Conservation (phyloP, 2,888 invertebrate genomes). For the Leucophenga montana region DNA sequence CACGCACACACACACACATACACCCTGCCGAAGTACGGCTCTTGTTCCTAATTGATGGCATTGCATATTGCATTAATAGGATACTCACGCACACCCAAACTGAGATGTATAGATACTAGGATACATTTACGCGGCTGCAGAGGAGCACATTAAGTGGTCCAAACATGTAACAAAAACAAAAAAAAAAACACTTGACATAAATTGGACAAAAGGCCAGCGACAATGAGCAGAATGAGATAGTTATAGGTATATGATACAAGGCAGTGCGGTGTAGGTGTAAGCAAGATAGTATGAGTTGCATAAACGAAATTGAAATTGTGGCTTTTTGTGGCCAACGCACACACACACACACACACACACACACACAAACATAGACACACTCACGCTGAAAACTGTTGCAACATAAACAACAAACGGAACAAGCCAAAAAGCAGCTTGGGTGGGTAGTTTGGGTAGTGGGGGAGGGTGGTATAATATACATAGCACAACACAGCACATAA, state of each 20-base stretch:
- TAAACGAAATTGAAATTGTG: slow-evolving; percentile 62
- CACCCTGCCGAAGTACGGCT: not conserved
- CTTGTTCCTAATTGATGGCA: slow-evolving; percentile 1
- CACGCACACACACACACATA: not conserved
- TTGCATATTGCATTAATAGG: not conserved
- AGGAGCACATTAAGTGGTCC: slow-evolving; percentile 11
- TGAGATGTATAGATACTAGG: not conserved
- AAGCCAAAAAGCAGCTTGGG: not conserved
- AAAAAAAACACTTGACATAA: slow-evolving; percentile 57
- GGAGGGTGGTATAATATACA: slow-evolving; percentile 31
- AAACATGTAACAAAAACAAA: slow-evolving; percentile 15
- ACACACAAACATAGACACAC: not conserved
- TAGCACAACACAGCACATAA: slow-evolving; percentile 22
- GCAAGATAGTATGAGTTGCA: slow-evolving; percentile 30
- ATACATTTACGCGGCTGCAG: too few relatives aligned
- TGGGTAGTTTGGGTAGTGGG: not conserved
- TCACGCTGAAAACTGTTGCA: not conserved
- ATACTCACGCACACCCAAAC: not conserved
- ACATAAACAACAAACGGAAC: too few relatives aligned
- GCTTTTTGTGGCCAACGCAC: slow-evolving; percentile 4
- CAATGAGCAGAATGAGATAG: slow-evolving; percentile 25
- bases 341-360: not conserved
- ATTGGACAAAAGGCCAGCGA: slow-evolving; percentile 48
- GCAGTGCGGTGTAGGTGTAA: not conserved
- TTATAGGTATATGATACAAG: too few relatives aligned